These are phyloP conservation scores for Pseudochaenichthys georgianus DNA, from an alignment of 2,797 vertebrate species.

Conservation along the genomic window DNA sequence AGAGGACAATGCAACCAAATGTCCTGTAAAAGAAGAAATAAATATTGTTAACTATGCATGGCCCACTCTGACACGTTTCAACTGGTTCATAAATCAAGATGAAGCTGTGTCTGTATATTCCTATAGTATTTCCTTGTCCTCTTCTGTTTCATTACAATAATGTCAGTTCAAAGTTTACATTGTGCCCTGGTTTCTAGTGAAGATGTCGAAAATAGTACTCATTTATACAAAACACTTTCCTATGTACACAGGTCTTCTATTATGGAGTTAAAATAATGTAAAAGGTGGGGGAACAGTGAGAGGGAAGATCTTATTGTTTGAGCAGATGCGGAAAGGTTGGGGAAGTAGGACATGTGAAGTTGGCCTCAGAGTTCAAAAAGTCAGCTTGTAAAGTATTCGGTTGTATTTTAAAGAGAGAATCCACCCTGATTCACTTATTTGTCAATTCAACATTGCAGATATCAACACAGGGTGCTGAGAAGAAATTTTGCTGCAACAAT, in stretches of 20 bases:
- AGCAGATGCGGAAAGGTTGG: conserved; percentile 60
- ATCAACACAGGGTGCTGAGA: background rate
- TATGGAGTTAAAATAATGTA: conserved; percentile 88
- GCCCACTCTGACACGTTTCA: conserved; percentile 77
- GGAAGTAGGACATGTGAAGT: conserved; percentile 59
- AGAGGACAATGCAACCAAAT: conserved; percentile 72
- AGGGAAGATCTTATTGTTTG: conserved; percentile 71
- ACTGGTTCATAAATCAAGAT: conserved; percentile 81
- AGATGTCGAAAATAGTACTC: conserved; percentile 99
- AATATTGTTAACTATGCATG: conserved; percentile 73
- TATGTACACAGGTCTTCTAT: conserved; percentile 94
- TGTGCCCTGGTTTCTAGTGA: conserved; percentile 94
- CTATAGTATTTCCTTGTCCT: conserved; percentile 78
- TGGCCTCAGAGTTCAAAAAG: conserved; percentile 25
- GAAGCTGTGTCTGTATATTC: conserved; percentile 82
- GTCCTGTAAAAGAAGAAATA: conserved; percentile 69
- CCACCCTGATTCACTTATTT: conserved; percentile 16
- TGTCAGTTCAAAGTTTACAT: conserved; percentile 89
- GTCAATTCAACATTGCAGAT: background rate
- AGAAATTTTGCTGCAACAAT: background rate
- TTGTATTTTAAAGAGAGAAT: conserved; percentile 54
- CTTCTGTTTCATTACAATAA: conserved; percentile 86
- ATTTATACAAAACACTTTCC: conserved; percentile 99
- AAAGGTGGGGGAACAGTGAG: conserved; percentile 63
- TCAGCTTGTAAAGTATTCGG: conserved; percentile 62